Evolutionary conservation across 2,113 vertebrate species (phyloP).

Genomic region (Grammomys dolichurus): DNA sequence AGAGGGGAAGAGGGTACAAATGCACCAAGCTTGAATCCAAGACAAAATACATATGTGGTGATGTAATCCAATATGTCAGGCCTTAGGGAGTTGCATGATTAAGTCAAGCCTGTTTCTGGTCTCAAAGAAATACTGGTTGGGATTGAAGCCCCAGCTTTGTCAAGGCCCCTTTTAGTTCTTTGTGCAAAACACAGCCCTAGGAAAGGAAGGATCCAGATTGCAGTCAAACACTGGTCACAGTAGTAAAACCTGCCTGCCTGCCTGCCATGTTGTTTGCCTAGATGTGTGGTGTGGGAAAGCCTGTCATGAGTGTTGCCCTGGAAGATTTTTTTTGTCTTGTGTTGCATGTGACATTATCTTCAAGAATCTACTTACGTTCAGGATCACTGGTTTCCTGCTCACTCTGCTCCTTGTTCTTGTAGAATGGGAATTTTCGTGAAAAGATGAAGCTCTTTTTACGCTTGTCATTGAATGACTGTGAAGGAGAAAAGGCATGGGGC

Average conservation of each 20-base stretch:
- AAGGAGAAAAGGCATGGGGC: conserved; percentile 98
- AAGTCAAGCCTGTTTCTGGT: conserved; percentile 13
- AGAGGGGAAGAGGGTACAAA: neutral
- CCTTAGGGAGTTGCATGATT: conserved; percentile 10
- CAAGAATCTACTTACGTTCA: conserved; percentile 96
- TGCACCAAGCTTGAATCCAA: neutral
- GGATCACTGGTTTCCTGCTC: conserved; percentile 98
- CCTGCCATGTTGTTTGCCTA: conserved; percentile 85
- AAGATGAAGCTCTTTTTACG: conserved; percentile 99
- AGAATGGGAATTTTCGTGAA: conserved; percentile 99
- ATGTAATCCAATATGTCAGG: neutral
- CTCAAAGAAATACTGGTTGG: neutral
- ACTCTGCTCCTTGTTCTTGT: conserved; percentile 99
- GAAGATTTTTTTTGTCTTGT: conserved; percentile 81
- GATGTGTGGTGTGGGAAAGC: conserved; percentile 81
- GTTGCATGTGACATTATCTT: conserved; percentile 88
- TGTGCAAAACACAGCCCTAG: conserved; percentile 57
- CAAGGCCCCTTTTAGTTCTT: neutral
- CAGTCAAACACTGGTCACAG: conserved; percentile 89
- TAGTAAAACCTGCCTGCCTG: conserved; percentile 89
- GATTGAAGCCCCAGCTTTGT: neutral
- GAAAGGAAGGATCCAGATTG: conserved; percentile 89
- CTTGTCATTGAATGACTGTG: conserved; percentile 99
- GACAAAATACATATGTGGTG: neutral
- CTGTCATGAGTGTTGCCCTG: conserved; percentile 87